Percentiles rank a stretch among this genome's conserved stretches.
These are phyloP conservation scores for Hirtodrosophila confusa DNA, from an alignment of 2,888 invertebrate genomes.

Conservation along the genomic window DNA sequence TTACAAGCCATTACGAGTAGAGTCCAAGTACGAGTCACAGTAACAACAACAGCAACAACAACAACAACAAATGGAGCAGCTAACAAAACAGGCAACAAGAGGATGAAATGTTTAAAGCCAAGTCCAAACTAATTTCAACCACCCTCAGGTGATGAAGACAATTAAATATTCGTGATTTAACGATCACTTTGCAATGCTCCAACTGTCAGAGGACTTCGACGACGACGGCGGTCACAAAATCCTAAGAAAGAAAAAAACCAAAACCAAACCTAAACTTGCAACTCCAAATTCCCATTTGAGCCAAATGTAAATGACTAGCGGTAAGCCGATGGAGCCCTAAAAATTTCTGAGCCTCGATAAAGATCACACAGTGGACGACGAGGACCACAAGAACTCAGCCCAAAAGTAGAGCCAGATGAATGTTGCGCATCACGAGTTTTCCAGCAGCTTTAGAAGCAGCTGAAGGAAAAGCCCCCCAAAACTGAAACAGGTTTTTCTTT, in stretches of 20 bases:
- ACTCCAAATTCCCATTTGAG: slow-evolving; percentile 58
- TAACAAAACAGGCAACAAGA: slow-evolving; percentile 1
- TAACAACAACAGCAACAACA: slow-evolving; percentile 30
- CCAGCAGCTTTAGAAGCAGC: slow-evolving; percentile 34
- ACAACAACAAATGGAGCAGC: slow-evolving; percentile 36
- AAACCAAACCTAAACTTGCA: slow-evolving; percentile 9
- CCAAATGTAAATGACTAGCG: slow-evolving; percentile 74
- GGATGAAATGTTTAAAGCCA: slow-evolving; percentile 66
- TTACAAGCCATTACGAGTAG: slow-evolving; percentile 58
- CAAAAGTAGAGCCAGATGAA: slow-evolving; percentile 48
- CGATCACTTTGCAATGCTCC: slow-evolving; percentile 83
- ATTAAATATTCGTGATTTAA: slow-evolving; percentile 85
- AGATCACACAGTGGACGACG: slow-evolving; percentile 70
- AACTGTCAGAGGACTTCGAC: slow-evolving; percentile 62
- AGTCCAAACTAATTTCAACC: slow-evolving; percentile 80
- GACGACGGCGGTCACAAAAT: slow-evolving; percentile 33
- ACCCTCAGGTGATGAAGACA: slow-evolving; percentile 84
- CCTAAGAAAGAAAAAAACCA: slow-evolving; percentile 9
- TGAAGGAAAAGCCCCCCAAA: slow-evolving; percentile 44
- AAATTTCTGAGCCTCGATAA: slow-evolving; percentile 67
- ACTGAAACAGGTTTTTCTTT: slow-evolving; percentile 74
- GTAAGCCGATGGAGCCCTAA: slow-evolving; percentile 66
- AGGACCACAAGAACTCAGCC: slow-evolving; percentile 57
- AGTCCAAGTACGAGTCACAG: slow-evolving; percentile 24
- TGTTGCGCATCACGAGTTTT: slow-evolving; percentile 79